phyloP scores from a whole-genome alignment of 1,140 invertebrate species.

The Drosophila saltans region DNA sequence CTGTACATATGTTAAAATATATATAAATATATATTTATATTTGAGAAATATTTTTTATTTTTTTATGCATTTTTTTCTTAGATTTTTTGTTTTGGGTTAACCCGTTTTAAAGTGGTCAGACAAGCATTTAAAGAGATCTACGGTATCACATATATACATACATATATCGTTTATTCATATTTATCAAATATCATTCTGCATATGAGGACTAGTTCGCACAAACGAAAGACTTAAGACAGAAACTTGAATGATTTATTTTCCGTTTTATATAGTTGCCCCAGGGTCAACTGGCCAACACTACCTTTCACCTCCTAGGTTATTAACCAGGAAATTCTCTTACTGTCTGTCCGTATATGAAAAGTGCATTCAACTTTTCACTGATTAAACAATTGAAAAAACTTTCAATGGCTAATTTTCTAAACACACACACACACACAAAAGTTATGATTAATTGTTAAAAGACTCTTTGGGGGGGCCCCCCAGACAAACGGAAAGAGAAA shows the following conservation, averaged over 20 bases:
- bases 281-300: conserved; percentile 20
- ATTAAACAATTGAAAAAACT: conserved; percentile 23
- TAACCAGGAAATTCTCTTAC: conserved; percentile 42
- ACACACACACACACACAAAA: conserved; percentile 21
- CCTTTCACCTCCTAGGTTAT: conserved; percentile 42
- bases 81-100: conserved; percentile 64
- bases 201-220: conserved; percentile 23
- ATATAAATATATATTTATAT: neutral
- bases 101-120: conserved; percentile 66
- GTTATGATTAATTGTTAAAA: conserved; percentile 62
- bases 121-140: conserved; percentile 43
- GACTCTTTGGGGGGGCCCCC: conserved; percentile 32
- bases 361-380: conserved; percentile 71
- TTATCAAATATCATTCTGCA: conserved; percentile 38
- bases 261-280: conserved; percentile 27
- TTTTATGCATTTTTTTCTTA: conserved; percentile 25
- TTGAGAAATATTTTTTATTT: conserved; percentile 15
- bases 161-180: conserved; percentile 13
- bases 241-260: conserved; percentile 70
- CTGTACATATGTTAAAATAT: neutral
- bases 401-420: conserved; percentile 36
- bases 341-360: neutral
- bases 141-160: conserved; percentile 50
- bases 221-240: conserved; percentile 65
- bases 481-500: conserved; percentile 41